A percentile compares a stretch with the other conserved stretches of the same genome.
Evolutionary conservation across 1,140 invertebrate species (phyloP).

Genomic region (Epicauta chinensis): DNA sequence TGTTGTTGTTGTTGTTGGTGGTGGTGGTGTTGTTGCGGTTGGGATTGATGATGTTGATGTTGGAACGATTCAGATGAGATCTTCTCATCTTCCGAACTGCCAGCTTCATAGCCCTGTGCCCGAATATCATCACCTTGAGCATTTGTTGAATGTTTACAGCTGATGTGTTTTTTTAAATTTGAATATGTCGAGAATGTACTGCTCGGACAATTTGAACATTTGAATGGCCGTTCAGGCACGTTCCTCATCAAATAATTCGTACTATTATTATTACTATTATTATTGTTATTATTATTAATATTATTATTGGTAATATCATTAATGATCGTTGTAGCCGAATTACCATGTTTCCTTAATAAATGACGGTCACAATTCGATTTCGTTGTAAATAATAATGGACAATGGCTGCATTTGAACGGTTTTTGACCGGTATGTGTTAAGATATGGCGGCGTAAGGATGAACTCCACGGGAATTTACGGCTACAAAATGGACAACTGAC

Average conservation of each 20-base stretch:
- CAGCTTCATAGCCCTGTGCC: constrained; percentile 44
- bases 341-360: constrained; percentile 80
- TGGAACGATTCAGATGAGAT: constrained; percentile 24
- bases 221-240: constrained; percentile 74
- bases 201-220: constrained; percentile 76
- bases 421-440: constrained; percentile 94
- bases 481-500: constrained; percentile 88
- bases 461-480: constrained; percentile 92
- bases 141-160: constrained; percentile 56
- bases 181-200: constrained; percentile 79
- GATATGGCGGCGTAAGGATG: constrained; percentile 85
- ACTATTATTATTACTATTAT: constrained; percentile 30
- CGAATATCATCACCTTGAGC: constrained; percentile 41
- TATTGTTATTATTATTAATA: constrained; percentile 31
- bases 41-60: constrained; percentile 16
- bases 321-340: constrained; percentile 39
- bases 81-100: constrained; percentile 43
- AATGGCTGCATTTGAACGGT: constrained; percentile 89
- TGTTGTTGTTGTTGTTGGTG: constrained; percentile 21
- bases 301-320: constrained; percentile 32
- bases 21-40: too few relatives aligned
- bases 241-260: constrained; percentile 54
- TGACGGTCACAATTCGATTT: constrained; percentile 97
- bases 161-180: constrained; percentile 70
- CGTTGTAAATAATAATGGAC: constrained; percentile 88